These are phyloP conservation scores for Carterocephalus palaemon DNA, from an alignment of 2,888 invertebrate species.

Conservation along the genomic window DNA sequence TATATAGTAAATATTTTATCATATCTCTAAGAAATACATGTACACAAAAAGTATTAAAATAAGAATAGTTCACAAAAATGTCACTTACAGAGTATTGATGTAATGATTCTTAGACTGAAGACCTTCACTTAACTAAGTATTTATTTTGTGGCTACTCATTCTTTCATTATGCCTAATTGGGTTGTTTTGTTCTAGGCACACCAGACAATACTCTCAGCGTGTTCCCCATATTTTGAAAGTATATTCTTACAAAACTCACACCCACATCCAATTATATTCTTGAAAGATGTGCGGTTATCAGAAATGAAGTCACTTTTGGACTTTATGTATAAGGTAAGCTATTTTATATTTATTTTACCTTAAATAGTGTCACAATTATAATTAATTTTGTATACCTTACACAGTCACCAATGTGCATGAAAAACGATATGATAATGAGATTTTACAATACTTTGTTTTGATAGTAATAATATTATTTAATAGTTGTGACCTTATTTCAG, in stretches of 20 bases:
- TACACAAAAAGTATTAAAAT: slow-evolving; percentile 55
- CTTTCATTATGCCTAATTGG: slow-evolving; percentile 50
- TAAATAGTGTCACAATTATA: too few species aligned
- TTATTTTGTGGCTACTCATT: slow-evolving; percentile 45
- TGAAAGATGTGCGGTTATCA: slow-evolving; percentile 93
- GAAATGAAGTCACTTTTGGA: slow-evolving; percentile 94
- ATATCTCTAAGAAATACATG: too few species aligned
- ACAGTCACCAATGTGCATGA: too few species aligned
- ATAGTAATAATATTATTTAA: too few species aligned
- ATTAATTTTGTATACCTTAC: too few species aligned
- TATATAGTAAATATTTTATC: too few species aligned
- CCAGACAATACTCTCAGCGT: slow-evolving; percentile 95
- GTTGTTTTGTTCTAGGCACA: slow-evolving; percentile 84
- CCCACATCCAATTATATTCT: slow-evolving; percentile 94
- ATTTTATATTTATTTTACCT: not conserved
- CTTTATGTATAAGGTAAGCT: slow-evolving; percentile 92
- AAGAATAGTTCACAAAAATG: slow-evolving; percentile 56
- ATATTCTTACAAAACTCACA: slow-evolving; percentile 93
- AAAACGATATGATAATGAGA: too few species aligned
- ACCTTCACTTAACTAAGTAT: slow-evolving; percentile 55
- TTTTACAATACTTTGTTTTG: too few species aligned
- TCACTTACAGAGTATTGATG: slow-evolving; percentile 46
- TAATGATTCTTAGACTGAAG: slow-evolving; percentile 51
- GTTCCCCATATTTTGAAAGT: slow-evolving; percentile 96
- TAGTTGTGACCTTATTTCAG: too few species aligned